Evolutionary conservation across 1,140 invertebrate species (phyloP), one percentile per base, ranked within the genome.

Genomic region (Plectrocnemia conspersa): DNA sequence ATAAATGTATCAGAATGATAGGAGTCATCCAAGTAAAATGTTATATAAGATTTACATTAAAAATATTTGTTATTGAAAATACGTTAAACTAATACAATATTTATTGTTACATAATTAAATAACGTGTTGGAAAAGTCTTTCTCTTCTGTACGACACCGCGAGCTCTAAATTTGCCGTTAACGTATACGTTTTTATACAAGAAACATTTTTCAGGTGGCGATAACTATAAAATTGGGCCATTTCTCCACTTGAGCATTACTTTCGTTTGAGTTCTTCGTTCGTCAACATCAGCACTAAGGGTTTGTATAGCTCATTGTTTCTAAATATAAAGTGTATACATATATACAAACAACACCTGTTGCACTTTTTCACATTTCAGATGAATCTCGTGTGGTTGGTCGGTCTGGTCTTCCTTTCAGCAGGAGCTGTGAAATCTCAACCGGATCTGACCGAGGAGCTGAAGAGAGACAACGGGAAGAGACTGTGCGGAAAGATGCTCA

Each of bases 361-460:
- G 9, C 29, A 9, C 9, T n/a, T 32, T 32, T n/a, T 32, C 29
- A 32, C 29, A 15, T 36, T 53, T 7, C 56, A 59, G 58, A 59
- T 59, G 58, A 55, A 59, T 27, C 47, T 52, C 32, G 2, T 52
- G 22, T 59, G 53, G 58, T 33, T 59, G 9, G 6, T 59, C 27
- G 40, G 52, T 18, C 13, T 59, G n/a, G 36, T 59, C 32, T 59
- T 47, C 19, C n/a, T 59, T n/a, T 52, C 35, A 5, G 46, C 35
- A 10, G 32, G 29, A n/a, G 41, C 42, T 15, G 33, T 24, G 0
- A 41, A 33, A 4, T 21, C 53, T 3, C 52, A 55, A 22, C 10
- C 3, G 2, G 41, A 52, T 15, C 13, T 32, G 10, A 13, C 23
- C 10, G 10, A 27, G 19, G 1, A 19, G n/a, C 3, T 16, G 15